Evolutionary conservation across 1,140 invertebrate genomes (phyloP).

Genomic region (Alviniconcha marisindica): DNA sequence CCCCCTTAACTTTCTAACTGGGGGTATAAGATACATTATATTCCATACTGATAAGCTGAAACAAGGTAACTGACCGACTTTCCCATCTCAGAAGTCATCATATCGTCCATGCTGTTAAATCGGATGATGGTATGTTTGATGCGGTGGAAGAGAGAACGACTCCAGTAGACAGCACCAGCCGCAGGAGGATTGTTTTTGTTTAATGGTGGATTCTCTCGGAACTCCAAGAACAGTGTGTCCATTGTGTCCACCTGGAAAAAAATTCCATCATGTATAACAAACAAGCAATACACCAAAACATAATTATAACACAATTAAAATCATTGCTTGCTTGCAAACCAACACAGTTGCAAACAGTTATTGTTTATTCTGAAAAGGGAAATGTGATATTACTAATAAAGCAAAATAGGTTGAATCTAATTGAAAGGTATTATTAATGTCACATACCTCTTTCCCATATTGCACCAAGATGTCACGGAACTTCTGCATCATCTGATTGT

Average conservation of each 20-base stretch:
- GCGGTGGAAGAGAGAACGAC: constrained; percentile 84
- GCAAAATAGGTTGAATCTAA: no score
- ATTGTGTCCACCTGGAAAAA: constrained; percentile 69
- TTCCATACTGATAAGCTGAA: no score
- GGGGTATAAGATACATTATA: no score
- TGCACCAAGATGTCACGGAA: constrained; percentile 91
- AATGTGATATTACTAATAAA: no score
- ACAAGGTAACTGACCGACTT: constrained; percentile 77
- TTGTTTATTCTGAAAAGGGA: no score
- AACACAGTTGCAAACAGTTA: no score
- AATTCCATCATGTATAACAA: background rate
- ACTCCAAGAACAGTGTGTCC: constrained; percentile 79
- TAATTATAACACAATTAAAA: no score
- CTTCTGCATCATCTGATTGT: constrained; percentile 85
- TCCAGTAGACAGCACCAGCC: constrained; percentile 90
- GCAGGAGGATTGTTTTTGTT: constrained; percentile 86
- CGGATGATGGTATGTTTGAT: constrained; percentile 87
- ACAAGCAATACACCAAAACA: no score
- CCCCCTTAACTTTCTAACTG: no score
- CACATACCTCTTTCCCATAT: constrained; percentile 89
- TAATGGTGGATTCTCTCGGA: constrained; percentile 83
- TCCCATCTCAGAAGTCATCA: constrained; percentile 86
- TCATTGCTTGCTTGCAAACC: no score
- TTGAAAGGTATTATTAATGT: no score
- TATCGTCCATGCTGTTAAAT: constrained; percentile 85